Conservation (phyloP, 1,140 invertebrate species). For the Drosophila tsacasi region DNA sequence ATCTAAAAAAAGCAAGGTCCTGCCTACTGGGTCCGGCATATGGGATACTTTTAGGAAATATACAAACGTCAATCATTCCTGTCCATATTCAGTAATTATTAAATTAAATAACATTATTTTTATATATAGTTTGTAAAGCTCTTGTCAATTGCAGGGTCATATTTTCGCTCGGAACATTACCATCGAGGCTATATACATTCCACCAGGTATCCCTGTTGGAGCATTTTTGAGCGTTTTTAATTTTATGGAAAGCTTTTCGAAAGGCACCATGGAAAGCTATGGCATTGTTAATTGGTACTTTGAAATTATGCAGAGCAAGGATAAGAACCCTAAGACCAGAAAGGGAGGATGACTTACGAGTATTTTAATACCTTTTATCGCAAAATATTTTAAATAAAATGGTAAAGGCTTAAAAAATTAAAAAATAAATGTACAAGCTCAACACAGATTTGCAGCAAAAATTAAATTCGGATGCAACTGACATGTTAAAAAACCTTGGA, state of each 20-base stretch:
- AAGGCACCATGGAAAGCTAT: background rate
- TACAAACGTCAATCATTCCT: slow-evolving; percentile 1
- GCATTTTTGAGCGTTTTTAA: background rate
- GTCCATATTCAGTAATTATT: background rate
- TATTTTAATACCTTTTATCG: background rate
- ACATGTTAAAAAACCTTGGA: background rate
- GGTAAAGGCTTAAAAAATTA: background rate
- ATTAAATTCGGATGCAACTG: background rate
- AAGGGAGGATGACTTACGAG: background rate
- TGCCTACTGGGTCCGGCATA: background rate
- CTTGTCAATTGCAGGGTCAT: background rate
- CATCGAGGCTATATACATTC: background rate
- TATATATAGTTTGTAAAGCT: no score
- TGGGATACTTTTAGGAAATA: background rate
- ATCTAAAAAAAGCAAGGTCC: slow-evolving; percentile 1
- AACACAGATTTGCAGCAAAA: background rate
- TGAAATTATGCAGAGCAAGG: background rate
- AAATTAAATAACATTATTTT: background rate
- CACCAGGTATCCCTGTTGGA: background rate
- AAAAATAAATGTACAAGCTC: background rate
- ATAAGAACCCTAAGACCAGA: background rate
- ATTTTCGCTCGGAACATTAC: background rate
- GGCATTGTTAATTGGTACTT: background rate
- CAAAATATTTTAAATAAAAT: background rate
- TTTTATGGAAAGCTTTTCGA: background rate